A percentile compares a stretch with the other conserved stretches of the same genome.
These are phyloP conservation scores for Heterodera filipjevi DNA, from an alignment of 2,888 invertebrate species.

Conservation along the genomic window DNA sequence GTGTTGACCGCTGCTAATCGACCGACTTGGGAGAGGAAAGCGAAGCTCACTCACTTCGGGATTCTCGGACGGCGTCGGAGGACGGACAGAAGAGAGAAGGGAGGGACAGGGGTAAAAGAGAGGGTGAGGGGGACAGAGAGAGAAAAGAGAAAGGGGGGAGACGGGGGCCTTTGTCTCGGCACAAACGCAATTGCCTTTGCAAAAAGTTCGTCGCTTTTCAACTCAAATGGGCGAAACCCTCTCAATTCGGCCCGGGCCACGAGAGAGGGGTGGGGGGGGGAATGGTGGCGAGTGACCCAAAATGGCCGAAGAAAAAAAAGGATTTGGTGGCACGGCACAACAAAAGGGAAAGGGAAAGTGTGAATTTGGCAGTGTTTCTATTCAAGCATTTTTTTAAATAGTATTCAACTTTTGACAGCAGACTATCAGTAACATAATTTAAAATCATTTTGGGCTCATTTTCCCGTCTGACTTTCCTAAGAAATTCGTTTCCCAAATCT, in stretches of 20 bases:
- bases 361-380: background rate
- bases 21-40: background rate
- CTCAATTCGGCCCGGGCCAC: background rate
- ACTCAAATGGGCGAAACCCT: conserved; percentile 7
- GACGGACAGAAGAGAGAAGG: background rate
- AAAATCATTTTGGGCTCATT: background rate
- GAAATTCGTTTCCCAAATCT: no score
- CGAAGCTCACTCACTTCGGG: background rate
- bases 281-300: background rate
- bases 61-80: background rate
- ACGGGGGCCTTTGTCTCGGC: background rate
- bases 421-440: no score
- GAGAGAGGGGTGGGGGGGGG: background rate
- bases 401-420: no score
- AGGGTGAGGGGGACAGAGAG: background rate
- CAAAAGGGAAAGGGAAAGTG: background rate
- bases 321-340: background rate
- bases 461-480: background rate
- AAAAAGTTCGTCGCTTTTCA: conserved; percentile 3
- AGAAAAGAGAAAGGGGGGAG: background rate
- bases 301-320: background rate
- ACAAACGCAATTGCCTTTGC: conserved; percentile 5
- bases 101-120: no score
- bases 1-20: conserved; percentile 2
- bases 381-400: background rate